Base-by-base conservation (phyloP, 2,888 invertebrate genomes). In the Sminthurinus aureus region DNA sequence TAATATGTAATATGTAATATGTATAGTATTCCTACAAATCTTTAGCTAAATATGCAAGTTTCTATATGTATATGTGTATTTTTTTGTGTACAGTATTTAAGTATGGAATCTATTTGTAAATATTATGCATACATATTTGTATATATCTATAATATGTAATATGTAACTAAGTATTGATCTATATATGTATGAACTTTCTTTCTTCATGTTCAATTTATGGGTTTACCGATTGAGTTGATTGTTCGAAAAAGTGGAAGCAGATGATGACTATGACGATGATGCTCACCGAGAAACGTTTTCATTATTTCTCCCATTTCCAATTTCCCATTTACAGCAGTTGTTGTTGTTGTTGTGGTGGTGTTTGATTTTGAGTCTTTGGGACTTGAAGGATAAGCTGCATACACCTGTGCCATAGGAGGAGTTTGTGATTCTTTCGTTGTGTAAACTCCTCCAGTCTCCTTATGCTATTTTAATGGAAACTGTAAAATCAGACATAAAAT, bases 401-500 rank as follows among this genome's bases (percentile, higher is more conserved):
- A 75, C 22, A 15, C 66, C 66, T 81, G 73, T 64, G n/a, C 50
- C 75, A 1, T 50, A 4, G 38, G 1, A 38, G 38, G 6, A 9
- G 15, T 69, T 38, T 12, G 50, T 15, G 50, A 75, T 50, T 51
- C 11, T 22, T 74, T 66, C 50, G 20, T 38, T 64, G 66, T 26
- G 50, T 20, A 26, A 38, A 67, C 20, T 20, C 24, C 69, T 50
- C 76, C 22, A n/a, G 15, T 20, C 58, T 74, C 24, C 64, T 26
- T 50, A 50, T 66, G 66, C 76, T 83, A 83, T 79, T 83, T 83
- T 24, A 83, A 83, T 9, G 83, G 51, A 51, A 79, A 83, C 83
- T 83, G 83, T 15, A 79, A 58, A 38, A 38, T 11, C 15, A 78
- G 18, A 79, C 24, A 79, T 12, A 69, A 26, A 71, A 22, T 6